Conservation (phyloP, 2,797 vertebrate genomes). For the Oreochromis grahami region DNA sequence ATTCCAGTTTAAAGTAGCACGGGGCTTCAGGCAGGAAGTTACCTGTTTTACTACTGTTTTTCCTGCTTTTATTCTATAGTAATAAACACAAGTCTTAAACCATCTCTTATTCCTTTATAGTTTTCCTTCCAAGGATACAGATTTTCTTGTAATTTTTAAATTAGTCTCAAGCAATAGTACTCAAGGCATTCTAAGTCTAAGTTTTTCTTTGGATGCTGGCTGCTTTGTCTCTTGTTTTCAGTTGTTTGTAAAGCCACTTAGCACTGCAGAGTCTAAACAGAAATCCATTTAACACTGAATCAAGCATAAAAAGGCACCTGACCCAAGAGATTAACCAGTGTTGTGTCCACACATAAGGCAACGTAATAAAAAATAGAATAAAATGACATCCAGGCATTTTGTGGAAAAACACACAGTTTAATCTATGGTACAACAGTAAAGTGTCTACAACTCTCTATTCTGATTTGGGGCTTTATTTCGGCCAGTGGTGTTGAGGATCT, state of each 20-base stretch:
- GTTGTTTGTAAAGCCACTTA: background rate
- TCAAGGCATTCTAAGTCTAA: background rate
- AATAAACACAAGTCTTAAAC: background rate
- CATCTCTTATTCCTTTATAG: background rate
- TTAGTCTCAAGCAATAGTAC: background rate
- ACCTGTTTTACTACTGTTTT: background rate
- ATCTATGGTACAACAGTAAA: background rate
- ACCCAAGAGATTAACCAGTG: background rate
- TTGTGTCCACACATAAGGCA: background rate
- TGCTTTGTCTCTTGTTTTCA: background rate
- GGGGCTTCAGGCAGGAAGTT: background rate
- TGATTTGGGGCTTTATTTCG: background rate
- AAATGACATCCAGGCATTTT: background rate
- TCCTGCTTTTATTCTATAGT: background rate
- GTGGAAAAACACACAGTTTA: background rate
- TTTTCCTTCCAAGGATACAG: background rate
- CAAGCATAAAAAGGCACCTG: background rate
- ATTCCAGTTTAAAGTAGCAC: background rate
- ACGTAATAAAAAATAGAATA: background rate
- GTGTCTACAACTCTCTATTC: background rate
- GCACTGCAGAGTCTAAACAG: background rate
- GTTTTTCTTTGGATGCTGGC: background rate
- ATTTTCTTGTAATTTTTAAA: background rate
- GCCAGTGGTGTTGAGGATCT: background rate
- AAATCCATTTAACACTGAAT: background rate